Percentiles rank a stretch among this genome's conserved stretches.
These are phyloP conservation scores for Dicycla oo DNA, from an alignment of 2,888 invertebrate genomes.

Conservation along the genomic window DNA sequence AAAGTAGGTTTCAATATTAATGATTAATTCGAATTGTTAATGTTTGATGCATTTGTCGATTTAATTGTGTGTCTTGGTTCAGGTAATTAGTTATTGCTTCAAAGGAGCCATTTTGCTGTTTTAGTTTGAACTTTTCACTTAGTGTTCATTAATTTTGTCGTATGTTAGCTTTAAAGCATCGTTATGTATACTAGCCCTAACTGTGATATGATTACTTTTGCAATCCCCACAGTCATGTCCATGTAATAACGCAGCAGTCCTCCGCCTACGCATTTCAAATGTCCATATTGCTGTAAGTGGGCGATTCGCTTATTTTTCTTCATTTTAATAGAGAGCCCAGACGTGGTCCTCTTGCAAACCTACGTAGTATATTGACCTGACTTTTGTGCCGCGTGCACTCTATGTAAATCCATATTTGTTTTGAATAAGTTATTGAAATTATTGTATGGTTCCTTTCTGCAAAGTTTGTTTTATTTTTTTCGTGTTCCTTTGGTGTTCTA, in stretches of 20 bases:
- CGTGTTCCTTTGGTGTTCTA: background rate
- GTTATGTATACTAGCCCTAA: conserved; percentile 4
- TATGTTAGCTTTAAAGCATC: conserved; percentile 18
- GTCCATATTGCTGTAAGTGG: conserved; percentile 50
- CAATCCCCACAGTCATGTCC: conserved; percentile 17
- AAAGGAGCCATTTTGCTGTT: background rate
- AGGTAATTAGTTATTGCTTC: conserved; percentile 46
- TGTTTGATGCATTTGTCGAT: background rate
- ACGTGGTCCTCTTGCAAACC: conserved; percentile 47
- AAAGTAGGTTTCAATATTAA: background rate
- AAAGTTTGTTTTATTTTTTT: background rate
- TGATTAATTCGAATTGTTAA: background rate
- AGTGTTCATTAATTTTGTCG: background rate
- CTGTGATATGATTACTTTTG: conserved; percentile 32
- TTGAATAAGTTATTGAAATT: conserved; percentile 43
- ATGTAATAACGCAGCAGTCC: conserved; percentile 40
- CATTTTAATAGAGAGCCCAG: conserved; percentile 51
- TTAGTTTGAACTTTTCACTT: conserved; percentile 6
- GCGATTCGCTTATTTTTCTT: conserved; percentile 62
- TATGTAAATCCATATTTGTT: conserved; percentile 34
- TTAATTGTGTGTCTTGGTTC: conserved; percentile 40
- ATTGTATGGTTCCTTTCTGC: conserved; percentile 11
- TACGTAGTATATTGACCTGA: conserved; percentile 61
- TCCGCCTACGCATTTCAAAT: conserved; percentile 45
- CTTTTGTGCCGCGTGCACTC: conserved; percentile 40